Evolutionary conservation across 2,888 invertebrate genomes (phyloP).

Genomic region (Drosophila borborema): DNA sequence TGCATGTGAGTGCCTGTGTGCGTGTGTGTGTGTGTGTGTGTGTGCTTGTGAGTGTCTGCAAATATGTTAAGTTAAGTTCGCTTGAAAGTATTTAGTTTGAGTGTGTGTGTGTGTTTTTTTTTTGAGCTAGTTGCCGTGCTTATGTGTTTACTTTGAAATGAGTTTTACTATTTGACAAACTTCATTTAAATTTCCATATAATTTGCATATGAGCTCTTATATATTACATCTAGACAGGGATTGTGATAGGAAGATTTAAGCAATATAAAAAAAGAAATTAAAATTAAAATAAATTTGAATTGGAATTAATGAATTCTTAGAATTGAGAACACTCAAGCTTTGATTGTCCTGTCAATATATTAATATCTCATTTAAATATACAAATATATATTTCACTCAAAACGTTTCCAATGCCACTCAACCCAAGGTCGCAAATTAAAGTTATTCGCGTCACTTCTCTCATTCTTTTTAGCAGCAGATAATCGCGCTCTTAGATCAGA

Average conservation of each 20-base stretch:
- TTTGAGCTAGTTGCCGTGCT: constrained; percentile 3
- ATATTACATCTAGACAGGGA: not conserved
- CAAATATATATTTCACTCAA: no score
- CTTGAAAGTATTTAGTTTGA: constrained; percentile 13
- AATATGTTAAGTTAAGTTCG: constrained; percentile 27
- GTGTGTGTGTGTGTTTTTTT: constrained; percentile 2
- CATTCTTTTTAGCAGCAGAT: no score
- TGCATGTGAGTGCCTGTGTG: not conserved
- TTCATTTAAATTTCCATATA: constrained; percentile 25
- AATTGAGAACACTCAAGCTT: no score
- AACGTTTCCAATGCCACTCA: no score
- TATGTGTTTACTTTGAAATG: constrained; percentile 38
- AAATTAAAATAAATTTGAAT: no score
- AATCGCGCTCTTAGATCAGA: no score
- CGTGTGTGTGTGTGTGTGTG: not conserved
- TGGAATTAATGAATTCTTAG: no score
- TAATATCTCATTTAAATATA: no score
- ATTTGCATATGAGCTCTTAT: constrained; percentile 21
- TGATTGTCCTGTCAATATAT: no score
- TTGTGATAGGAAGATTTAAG: not conserved
- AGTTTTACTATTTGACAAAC: constrained; percentile 28
- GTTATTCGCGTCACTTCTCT: no score
- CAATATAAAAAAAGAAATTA: no score
- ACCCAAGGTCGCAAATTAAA: no score
- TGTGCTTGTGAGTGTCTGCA: constrained; percentile 8